Base-by-base conservation (phyloP, 1,140 invertebrate genomes). In the Drosophila orosa region DNA sequence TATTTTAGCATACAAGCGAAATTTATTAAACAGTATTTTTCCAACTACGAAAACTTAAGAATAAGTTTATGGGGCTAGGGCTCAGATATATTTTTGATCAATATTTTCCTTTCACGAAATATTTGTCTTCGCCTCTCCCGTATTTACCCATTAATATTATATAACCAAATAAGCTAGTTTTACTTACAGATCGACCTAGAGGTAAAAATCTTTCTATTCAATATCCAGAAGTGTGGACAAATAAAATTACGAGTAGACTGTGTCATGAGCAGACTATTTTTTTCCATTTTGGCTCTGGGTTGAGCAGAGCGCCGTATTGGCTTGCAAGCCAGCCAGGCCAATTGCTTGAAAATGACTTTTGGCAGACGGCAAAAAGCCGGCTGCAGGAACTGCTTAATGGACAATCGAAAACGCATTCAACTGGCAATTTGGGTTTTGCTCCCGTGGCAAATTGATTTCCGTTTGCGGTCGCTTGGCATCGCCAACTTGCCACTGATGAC, bases 291-390 rank as follows among this genome's bases (percentile, higher is more conserved):
- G 17, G 48, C 29, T 52, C 48, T 0, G 27, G 17, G 24, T 22
- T 29, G 50, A 8, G 52, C 19, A 39, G 10, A 12, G 19, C 25
- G 31, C 52, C 19, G 52, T 19, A 50, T 57, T 71, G 73, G 68
- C 54, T 63, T 80, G 66, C 58, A 75, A 83, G 42, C 55, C 74
- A 87, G 79, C 52, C 72, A 55, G 76, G 80, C 80, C 84, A 87
- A 87, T 89, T 87, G 83, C 83, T 87, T 79, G 84, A 89, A 89
- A 87, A 84, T 87, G 84, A 87, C 84, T 87, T 87, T 86, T 86
- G 83, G 83, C 83, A 79, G 45, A 62, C 45, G 56, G 54, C 60
- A 66, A 66, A 75, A 82, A 78, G 50, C 71, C 50, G 44, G 76
- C 61, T 45, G 59, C 61, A 62, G 59, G 58, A 56, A 61, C 76